Evolutionary conservation across 2,113 vertebrate species (phyloP), one percentile per base, ranked within the genome.

Genomic region (Elgaria multicarinata): DNA sequence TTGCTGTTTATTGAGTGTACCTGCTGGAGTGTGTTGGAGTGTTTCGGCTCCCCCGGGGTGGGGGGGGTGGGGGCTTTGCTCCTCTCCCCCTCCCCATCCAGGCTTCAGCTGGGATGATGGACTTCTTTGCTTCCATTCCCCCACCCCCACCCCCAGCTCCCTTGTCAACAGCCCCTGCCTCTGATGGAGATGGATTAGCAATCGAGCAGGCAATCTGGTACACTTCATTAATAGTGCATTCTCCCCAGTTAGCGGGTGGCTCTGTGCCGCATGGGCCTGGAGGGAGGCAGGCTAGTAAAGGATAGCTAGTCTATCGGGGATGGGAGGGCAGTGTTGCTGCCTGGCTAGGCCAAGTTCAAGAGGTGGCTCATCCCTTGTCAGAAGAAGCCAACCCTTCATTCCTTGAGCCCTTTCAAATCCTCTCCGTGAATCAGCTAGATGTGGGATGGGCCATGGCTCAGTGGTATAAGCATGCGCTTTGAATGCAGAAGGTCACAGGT

Each of bases 191-290:
- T 0, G 55, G n/a, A 24, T 2, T 22, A 75, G 75, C 0, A 1
- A 83, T 53, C 86, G 64, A 88, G 86, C 62, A 74, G 58, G 58
- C 44, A 58, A 87, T 86, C 90, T 50, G 9, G 4, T 39, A 50
- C 44, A 16, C 8, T 1, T 69, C 0, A 0, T 33, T 74, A 22
- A 67, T 36, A 9, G 44, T 10, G n/a, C 83, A 42, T 33, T 76
- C 31, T 76, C 36, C 62, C 62, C 0, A 18, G 18, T 0, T 83
- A 71, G 12, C 2, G 13, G 20, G 3, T 16, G 50, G n/a, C 1
- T 3, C 1, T 0, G 3, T 6, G 31, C 10, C 2, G 0, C 1
- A 0, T 2, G 64, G 1, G 82, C n/a, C 75, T 75, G 22, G 64
- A 50, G 42, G 53, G 84, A 75, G 46, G 50, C 18, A 26, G 20